phyloP scores from a whole-genome alignment of 2,797 vertebrate genomes.

The Hyperoplus lanceolatus region DNA sequence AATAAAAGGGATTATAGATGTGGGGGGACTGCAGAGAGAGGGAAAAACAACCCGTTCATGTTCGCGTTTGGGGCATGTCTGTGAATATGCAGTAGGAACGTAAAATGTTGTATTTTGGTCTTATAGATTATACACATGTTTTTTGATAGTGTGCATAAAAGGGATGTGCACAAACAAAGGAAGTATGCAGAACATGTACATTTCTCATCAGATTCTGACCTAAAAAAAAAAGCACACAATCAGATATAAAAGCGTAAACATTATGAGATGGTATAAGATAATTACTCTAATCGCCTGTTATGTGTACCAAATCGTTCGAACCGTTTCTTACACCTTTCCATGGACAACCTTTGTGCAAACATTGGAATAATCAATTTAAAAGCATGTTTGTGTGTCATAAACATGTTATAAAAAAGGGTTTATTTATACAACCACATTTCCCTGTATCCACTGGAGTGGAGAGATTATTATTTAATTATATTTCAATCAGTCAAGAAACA shows the following conservation, averaged over 20 bases:
- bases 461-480: not conserved
- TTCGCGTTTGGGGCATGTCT: constrained; percentile 51
- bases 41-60: constrained; percentile 70
- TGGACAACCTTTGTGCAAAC: not conserved
- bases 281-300: not conserved
- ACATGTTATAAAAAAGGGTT: constrained; percentile 18
- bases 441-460: not conserved
- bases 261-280: not conserved
- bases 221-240: not conserved
- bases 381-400: constrained; percentile 14
- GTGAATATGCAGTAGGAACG: constrained; percentile 26
- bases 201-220: not conserved
- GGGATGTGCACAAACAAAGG: not conserved
- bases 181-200: not conserved
- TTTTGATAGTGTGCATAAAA: not conserved
- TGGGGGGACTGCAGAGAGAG: constrained; percentile 79
- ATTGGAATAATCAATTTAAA: constrained; percentile 17
- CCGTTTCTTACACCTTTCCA: constrained; percentile 13
- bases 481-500: not conserved
- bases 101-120: not conserved
- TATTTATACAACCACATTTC: not conserved
- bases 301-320: not conserved
- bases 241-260: not conserved
- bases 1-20: constrained; percentile 89
- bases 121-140: constrained; percentile 7